These are phyloP conservation scores for Dicentrarchus labrax DNA, from an alignment of 2,113 vertebrate species.

Conservation along the genomic window DNA sequence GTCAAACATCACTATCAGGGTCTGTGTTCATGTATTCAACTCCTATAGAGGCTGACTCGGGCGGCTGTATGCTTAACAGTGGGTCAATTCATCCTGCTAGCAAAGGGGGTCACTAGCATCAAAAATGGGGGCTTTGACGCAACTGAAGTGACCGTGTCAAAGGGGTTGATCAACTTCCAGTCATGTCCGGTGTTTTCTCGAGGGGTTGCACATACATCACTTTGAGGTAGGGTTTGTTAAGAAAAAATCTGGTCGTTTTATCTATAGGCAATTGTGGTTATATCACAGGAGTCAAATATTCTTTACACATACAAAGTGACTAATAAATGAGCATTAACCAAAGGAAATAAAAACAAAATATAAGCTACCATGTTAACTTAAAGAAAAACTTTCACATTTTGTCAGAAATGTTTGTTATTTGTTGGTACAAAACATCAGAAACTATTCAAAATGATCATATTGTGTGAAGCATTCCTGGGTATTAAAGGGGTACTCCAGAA, in stretches of 20 bases:
- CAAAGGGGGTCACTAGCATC: constrained; percentile 26
- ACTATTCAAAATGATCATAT: neutral
- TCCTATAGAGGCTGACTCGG: constrained; percentile 58
- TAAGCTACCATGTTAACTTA: neutral
- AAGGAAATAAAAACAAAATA: neutral
- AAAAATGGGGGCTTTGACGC: constrained; percentile 62
- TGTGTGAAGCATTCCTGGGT: neutral
- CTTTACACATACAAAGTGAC: neutral
- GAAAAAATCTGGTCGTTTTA: neutral
- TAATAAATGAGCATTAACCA: neutral
- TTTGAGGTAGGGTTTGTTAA: constrained; percentile 4
- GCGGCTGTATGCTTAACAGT: constrained; percentile 57
- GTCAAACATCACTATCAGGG: constrained; percentile 67
- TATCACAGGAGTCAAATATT: neutral
- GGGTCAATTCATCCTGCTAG: constrained; percentile 62
- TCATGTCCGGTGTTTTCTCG: constrained; percentile 15
- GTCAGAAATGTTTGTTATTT: neutral
- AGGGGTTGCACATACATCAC: constrained; percentile 27
- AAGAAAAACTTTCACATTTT: neutral
- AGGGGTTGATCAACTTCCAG: constrained; percentile 33
- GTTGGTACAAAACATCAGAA: neutral
- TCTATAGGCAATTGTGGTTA: neutral
- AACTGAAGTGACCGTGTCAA: constrained; percentile 56
- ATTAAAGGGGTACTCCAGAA: neutral
- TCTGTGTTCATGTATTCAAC: constrained; percentile 74